phyloP scores from a whole-genome alignment of 2,113 vertebrate genomes.

The Ivindomyrus marchei region DNA sequence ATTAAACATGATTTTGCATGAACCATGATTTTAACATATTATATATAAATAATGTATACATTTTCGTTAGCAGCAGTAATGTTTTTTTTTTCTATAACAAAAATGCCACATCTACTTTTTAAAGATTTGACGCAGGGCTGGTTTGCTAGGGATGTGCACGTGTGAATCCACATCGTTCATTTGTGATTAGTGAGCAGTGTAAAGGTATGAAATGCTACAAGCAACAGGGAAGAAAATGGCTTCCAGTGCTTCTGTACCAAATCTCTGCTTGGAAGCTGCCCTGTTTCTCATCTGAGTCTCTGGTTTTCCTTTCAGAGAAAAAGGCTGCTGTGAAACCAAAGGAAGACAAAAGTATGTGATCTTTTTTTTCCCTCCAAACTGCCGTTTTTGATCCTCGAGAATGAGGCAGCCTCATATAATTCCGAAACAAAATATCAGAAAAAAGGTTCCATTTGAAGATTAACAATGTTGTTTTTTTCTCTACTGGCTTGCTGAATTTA shows the following conservation, averaged over 20 bases:
- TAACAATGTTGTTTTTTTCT: neutral
- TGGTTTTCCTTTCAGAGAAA: conserved; percentile 13
- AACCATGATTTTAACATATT: neutral
- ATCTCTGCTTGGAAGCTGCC: neutral
- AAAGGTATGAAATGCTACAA: neutral
- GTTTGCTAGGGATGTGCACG: neutral
- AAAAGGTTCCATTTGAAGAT: neutral
- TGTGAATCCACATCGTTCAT: neutral
- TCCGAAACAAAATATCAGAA: neutral
- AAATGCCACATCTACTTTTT: neutral
- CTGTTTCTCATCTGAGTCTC: neutral
- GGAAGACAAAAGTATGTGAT: conserved; percentile 22
- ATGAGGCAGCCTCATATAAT: neutral
- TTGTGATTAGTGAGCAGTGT: neutral
- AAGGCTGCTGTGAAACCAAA: neutral
- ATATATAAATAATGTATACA: neutral
- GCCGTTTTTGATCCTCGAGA: neutral
- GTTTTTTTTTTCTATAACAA: neutral
- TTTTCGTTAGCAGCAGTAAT: neutral
- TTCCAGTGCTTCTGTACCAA: neutral
- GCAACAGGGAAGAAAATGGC: neutral
- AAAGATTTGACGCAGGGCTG: neutral
- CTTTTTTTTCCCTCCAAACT: neutral
- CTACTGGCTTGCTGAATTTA: neutral
- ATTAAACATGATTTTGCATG: neutral